phyloP scores from a whole-genome alignment of 2,888 invertebrate genomes.

The Microctonus aethiopoides region DNA sequence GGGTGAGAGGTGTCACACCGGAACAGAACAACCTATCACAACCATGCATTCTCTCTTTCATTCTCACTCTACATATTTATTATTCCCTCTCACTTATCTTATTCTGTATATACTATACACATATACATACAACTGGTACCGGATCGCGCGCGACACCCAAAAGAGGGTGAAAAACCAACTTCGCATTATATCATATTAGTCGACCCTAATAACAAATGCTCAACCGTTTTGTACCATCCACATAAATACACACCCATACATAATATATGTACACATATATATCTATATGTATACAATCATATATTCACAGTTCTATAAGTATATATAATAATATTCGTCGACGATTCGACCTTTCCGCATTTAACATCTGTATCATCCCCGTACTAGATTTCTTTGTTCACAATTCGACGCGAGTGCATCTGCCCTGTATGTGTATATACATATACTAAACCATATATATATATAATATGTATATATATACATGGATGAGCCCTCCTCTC shows the following conservation, averaged over 20 bases:
- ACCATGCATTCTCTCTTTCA: constrained; percentile 4
- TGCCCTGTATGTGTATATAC: constrained; percentile 42
- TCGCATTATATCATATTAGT: constrained; percentile 62
- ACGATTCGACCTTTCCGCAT: constrained; percentile 40
- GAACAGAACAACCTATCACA: constrained; percentile 41
- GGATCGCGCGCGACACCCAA: constrained; percentile 1
- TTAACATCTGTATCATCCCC: constrained; percentile 65
- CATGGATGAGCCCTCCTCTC: background rate
- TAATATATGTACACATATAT: no score
- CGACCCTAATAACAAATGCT: constrained; percentile 58
- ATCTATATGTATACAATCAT: no score
- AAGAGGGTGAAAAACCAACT: constrained; percentile 42
- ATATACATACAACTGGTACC: no score
- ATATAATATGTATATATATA: background rate
- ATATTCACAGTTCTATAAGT: no score
- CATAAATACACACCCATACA: no score
- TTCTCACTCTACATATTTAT: background rate
- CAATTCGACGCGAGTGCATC: constrained; percentile 55
- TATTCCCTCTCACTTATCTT: background rate
- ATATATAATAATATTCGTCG: constrained; percentile 6
- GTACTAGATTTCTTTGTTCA: constrained; percentile 45
- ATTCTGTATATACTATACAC: no score
- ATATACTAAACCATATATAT: background rate
- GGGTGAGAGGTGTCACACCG: constrained; percentile 60
- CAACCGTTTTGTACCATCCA: constrained; percentile 43